A percentile compares a stretch with the other conserved stretches of the same genome.
Conservation (phyloP, 2,888 invertebrate species). For the Theretra japonica region DNA sequence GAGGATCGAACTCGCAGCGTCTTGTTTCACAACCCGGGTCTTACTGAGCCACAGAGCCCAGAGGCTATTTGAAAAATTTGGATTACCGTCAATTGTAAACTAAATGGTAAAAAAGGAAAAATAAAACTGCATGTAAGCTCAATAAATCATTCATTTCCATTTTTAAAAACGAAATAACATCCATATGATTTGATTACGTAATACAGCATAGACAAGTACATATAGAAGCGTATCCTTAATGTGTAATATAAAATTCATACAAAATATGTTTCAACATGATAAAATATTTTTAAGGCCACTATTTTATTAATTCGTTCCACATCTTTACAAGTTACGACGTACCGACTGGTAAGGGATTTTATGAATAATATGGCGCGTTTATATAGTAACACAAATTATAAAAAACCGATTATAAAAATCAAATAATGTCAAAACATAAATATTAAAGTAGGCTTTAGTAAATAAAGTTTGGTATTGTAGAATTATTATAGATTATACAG, state of each 20-base stretch:
- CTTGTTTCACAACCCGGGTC: background rate
- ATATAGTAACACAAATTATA: background rate
- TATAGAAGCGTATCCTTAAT: constrained; percentile 19
- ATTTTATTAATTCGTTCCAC: constrained; percentile 24
- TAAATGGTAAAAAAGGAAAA: background rate
- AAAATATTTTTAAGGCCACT: constrained; percentile 25
- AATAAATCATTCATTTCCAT: constrained; percentile 35
- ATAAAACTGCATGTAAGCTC: constrained; percentile 33
- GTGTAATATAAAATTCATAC: constrained; percentile 26
- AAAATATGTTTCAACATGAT: constrained; percentile 29
- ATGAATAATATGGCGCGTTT: background rate
- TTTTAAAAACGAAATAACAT: constrained; percentile 35
- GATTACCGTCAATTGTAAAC: background rate
- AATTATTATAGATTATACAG: no score
- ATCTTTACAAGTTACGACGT: constrained; percentile 17
- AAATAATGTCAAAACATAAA: background rate
- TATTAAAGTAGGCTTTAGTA: no score
- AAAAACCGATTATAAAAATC: background rate
- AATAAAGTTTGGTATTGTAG: no score
- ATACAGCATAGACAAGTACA: constrained; percentile 24
- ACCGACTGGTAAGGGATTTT: background rate
- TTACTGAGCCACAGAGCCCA: no score
- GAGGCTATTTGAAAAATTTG: no score
- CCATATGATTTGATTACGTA: constrained; percentile 23
- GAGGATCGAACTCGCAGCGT: no score